These are phyloP conservation scores for Ladona fulva DNA, from an alignment of 1,140 invertebrate genomes.

Conservation along the genomic window DNA sequence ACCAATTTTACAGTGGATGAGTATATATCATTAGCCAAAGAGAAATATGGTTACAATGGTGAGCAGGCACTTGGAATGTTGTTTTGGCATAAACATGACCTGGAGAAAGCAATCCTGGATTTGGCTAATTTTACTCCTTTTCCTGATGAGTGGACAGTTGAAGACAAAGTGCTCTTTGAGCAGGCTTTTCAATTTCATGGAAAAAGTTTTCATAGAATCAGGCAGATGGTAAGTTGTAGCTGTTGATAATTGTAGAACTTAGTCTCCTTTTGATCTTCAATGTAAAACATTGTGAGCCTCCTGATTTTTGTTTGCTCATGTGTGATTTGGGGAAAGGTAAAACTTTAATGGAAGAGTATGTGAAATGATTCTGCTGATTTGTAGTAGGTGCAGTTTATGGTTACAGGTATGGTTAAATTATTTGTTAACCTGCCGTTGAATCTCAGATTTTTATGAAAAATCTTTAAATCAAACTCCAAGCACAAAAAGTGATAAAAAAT, in stretches of 20 bases:
- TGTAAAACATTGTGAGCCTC: conserved; percentile 9
- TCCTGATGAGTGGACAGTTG: conserved; percentile 96
- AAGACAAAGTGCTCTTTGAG: conserved; percentile 96
- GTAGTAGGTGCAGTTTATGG: too few species aligned
- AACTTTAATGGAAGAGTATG: neutral
- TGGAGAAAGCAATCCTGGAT: conserved; percentile 84
- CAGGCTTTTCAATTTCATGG: conserved; percentile 97
- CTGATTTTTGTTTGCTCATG: conserved; percentile 8
- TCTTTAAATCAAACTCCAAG: too few species aligned
- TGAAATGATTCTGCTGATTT: too few species aligned
- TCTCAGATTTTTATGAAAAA: too few species aligned
- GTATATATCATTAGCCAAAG: conserved; percentile 89
- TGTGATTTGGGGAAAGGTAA: too few species aligned
- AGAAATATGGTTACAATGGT: conserved; percentile 95
- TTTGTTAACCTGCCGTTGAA: too few species aligned
- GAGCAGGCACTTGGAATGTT: conserved; percentile 96
- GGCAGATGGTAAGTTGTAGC: conserved; percentile 76
- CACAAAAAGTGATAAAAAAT: too few species aligned
- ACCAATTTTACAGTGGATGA: conserved; percentile 70
- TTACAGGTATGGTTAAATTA: too few species aligned
- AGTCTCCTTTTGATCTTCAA: conserved; percentile 15
- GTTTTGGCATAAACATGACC: conserved; percentile 96
- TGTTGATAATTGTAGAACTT: conserved; percentile 15
- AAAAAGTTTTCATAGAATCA: conserved; percentile 93
- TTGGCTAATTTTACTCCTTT: conserved; percentile 95